Conservation (phyloP, 2,113 vertebrate genomes). For the Glaucomys volans region DNA sequence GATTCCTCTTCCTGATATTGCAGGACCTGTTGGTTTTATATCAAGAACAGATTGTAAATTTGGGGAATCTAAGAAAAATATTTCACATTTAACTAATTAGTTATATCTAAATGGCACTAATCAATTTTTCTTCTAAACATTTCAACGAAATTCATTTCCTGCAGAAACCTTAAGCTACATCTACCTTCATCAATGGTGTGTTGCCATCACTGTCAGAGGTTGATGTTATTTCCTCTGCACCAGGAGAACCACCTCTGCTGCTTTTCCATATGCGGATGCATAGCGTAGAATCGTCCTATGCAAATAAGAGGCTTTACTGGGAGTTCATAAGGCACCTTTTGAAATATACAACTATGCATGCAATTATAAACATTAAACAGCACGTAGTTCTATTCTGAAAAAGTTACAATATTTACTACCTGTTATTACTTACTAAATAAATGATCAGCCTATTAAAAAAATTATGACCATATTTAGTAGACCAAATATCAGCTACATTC, state of each 20-base stretch:
- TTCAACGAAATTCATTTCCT: neutral
- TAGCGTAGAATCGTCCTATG: conserved; percentile 95
- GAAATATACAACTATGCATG: too few relatives aligned
- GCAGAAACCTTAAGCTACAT: neutral
- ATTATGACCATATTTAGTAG: neutral
- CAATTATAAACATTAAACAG: neutral
- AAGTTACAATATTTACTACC: neutral
- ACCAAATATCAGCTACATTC: neutral
- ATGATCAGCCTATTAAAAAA: neutral
- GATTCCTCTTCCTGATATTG: neutral
- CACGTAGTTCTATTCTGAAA: neutral
- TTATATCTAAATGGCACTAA: neutral
- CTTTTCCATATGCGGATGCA: conserved; percentile 92
- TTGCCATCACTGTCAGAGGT: conserved; percentile 92
- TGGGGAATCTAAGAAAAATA: neutral
- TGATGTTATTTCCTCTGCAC: conserved; percentile 92
- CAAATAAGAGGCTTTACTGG: neutral
- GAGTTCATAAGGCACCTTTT: conserved; percentile 57
- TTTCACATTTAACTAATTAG: neutral
- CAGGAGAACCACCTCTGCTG: conserved; percentile 90
- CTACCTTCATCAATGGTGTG: conserved; percentile 96
- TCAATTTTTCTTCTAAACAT: neutral
- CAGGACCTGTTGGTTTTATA: neutral
- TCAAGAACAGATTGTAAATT: neutral
- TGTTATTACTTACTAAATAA: neutral